Evolutionary conservation across 2,797 vertebrate genomes (phyloP), one percentile per base, ranked within the genome.

Genomic region (Poliocrania exsul): DNA sequence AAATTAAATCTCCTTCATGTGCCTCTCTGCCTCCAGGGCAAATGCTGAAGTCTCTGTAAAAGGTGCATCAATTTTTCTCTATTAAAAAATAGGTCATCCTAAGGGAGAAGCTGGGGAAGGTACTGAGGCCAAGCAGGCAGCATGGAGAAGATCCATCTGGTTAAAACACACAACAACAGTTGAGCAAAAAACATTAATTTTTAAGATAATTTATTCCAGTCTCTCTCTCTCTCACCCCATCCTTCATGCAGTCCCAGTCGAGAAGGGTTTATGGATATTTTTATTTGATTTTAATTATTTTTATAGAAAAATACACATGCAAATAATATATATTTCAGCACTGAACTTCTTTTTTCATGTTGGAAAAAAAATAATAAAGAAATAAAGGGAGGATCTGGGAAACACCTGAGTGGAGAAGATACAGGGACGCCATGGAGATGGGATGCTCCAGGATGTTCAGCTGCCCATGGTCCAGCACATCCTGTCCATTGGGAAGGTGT

Each of bases 161-260:
- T 90, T 58, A 67, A 92, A 92, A 69, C 24, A 78, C 61, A 64
- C 1, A 4, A 20, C 61, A 64, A 33, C 3, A 7, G 23, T 8
- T 23, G n/a, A 69, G 58, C 0, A 1, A 69, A 38, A 44, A 47
- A 11, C 60, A n/a, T 9, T 66, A 0, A 35, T 80, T 91, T 90
- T 94, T 42, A 75, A 81, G 93, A 82, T 54, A 16, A 70, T 97
- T 97, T 97, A 97, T 97, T 97, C 93, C 90, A 35, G 5, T 64
- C 21, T 85, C 74, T 75, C 84, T 65, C 61, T 37, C n/a, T 31
- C 74, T 73, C 75, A 57, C 53, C 25, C 14, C 61, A 42, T 71
- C 46, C 57, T 88, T 91, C 86, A 77, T 24, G 0, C 46, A 33
- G 29, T 38, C 57, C 66, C 5, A 1, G 11, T 7, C 0, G 0